phyloP scores from a whole-genome alignment of 2,888 invertebrate species.

The Aleiodes alternator region DNA sequence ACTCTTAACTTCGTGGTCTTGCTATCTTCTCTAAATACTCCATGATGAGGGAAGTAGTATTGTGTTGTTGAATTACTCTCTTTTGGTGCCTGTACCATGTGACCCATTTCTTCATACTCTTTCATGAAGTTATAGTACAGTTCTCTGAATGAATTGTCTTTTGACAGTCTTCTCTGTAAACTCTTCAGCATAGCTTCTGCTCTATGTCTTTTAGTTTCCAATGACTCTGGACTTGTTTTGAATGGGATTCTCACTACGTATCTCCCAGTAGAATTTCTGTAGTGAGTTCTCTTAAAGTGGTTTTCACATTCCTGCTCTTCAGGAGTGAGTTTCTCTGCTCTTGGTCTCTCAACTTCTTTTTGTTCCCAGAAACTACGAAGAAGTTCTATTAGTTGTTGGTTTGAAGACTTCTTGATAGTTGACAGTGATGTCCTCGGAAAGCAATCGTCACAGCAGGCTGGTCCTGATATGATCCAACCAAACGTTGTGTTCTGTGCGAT shows the following conservation, averaged over 20 bases:
- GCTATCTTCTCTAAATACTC: constrained; percentile 17
- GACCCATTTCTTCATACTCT: constrained; percentile 40
- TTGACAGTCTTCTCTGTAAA: background rate
- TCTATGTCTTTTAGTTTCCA: constrained; percentile 27
- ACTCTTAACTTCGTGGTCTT: too few species aligned
- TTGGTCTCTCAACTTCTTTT: background rate
- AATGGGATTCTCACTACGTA: constrained; percentile 44
- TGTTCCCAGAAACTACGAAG: background rate
- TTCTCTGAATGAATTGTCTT: too few species aligned
- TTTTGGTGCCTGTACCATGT: constrained; percentile 36
- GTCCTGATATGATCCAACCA: constrained; percentile 2
- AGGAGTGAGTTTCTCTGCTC: background rate
- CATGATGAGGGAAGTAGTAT: constrained; percentile 45
- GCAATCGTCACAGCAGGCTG: background rate
- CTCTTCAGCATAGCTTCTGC: too few species aligned
- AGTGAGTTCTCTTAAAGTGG: constrained; percentile 38
- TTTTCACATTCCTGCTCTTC: constrained; percentile 42
- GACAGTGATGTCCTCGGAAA: background rate
- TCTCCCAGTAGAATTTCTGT: constrained; percentile 29
- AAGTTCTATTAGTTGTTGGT: background rate
- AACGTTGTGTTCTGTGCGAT: background rate
- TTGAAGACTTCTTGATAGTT: background rate
- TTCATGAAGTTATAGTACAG: constrained; percentile 38
- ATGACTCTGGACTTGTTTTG: background rate
- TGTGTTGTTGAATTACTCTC: too few species aligned